Evolutionary conservation across 2,113 vertebrate species (phyloP).

Genomic region (Strix aluco): DNA sequence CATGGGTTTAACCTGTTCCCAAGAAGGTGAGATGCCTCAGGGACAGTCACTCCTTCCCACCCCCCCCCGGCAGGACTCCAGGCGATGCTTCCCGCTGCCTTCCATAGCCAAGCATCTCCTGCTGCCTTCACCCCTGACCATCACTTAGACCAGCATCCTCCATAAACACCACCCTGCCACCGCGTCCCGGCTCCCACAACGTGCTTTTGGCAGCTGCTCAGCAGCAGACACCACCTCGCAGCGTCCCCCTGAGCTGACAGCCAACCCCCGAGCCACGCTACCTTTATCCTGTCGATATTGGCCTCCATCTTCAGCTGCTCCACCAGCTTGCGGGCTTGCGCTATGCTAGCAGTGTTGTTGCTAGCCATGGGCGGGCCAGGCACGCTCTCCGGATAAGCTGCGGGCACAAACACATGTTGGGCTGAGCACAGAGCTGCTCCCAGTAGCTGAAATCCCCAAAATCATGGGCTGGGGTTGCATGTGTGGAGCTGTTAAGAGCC

Average conservation of each 20-base stretch:
- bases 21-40: background rate
- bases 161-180: rapidly evolving
- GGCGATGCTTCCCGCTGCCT: background rate
- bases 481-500: rapidly evolving
- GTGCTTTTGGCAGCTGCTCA: background rate
- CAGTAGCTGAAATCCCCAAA: background rate
- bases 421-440: background rate
- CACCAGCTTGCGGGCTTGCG: constrained; percentile 97
- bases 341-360: constrained; percentile 98
- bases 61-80: background rate
- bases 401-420: background rate
- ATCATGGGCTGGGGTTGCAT: rapidly evolving
- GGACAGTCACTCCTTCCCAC: background rate
- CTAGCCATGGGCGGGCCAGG: constrained; percentile 85
- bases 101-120: background rate
- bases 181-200: rapidly evolving
- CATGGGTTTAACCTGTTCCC: background rate
- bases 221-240: background rate
- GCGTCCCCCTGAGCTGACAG: background rate
- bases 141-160: rapidly evolving
- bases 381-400: constrained; percentile 14
- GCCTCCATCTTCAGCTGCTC: constrained; percentile 99
- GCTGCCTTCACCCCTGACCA: background rate
- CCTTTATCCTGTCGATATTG: constrained; percentile 99
- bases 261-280: background rate